phyloP scores from a whole-genome alignment of 2,888 invertebrate species.

The Melangyna quadrimaculata region DNA sequence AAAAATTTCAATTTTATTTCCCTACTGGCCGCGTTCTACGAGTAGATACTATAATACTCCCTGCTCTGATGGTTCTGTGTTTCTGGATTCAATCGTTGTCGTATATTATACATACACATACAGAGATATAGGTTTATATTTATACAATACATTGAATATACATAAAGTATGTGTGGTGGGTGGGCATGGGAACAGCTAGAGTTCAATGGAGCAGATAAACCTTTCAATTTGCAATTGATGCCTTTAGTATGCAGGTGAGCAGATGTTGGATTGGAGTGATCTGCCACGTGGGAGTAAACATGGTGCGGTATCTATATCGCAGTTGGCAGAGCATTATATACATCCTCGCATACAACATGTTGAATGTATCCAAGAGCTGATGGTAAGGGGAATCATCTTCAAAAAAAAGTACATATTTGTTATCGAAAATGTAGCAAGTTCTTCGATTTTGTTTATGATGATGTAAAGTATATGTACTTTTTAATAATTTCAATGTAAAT shows the following conservation, averaged over 20 bases:
- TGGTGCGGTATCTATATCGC: background rate
- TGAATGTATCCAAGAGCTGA: constrained; percentile 17
- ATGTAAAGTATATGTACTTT: constrained; percentile 23
- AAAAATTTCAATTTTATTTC: constrained; percentile 62
- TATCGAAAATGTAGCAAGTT: constrained; percentile 31
- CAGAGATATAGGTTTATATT: background rate
- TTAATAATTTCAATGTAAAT: constrained; percentile 38
- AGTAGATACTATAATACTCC: background rate
- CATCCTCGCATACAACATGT: background rate
- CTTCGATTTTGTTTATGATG: constrained; percentile 1
- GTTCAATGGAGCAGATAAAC: constrained; percentile 58
- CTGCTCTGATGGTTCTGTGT: background rate
- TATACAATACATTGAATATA: background rate
- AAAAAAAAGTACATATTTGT: constrained; percentile 9
- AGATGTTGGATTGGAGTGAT: constrained; percentile 44
- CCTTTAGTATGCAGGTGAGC: constrained; percentile 61
- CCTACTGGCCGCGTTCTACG: constrained; percentile 32
- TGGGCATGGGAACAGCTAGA: background rate
- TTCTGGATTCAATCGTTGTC: constrained; percentile 6
- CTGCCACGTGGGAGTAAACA: constrained; percentile 18
- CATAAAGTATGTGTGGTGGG: background rate
- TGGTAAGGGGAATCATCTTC: constrained; percentile 25
- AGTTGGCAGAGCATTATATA: background rate
- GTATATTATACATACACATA: background rate
- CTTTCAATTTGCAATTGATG: constrained; percentile 68